These are phyloP conservation scores for Gonatopus flavifemur DNA, from an alignment of 1,140 invertebrate species.

Conservation along the genomic window DNA sequence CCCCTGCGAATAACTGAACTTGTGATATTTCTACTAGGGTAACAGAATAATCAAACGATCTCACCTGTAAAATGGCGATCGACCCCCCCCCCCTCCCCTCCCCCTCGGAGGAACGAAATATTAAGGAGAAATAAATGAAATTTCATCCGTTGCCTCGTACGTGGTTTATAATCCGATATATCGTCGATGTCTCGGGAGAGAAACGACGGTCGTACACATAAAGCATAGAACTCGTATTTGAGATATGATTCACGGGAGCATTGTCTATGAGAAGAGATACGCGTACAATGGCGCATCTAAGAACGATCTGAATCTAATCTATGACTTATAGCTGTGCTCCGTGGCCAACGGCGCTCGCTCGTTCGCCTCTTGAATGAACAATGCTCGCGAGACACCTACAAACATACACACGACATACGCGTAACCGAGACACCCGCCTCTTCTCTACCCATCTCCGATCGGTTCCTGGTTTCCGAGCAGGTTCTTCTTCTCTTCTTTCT, in stretches of 20 bases:
- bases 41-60: too few species aligned
- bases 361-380: conserved; percentile 36
- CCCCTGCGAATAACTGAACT: too few species aligned
- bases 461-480: not conserved
- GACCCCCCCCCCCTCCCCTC: not conserved
- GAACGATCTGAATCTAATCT: conserved; percentile 45
- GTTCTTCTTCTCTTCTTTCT: not conserved
- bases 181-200: conserved; percentile 1
- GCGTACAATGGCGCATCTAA: conserved; percentile 44
- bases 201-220: conserved; percentile 25
- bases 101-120: conserved; percentile 10
- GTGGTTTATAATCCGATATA: too few species aligned
- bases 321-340: conserved; percentile 41
- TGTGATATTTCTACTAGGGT: too few species aligned
- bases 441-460: conserved; percentile 15
- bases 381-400: conserved; percentile 13
- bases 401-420: not conserved
- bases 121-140: too few species aligned
- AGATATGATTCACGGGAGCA: conserved; percentile 41
- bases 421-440: conserved; percentile 7
- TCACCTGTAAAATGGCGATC: too few species aligned
- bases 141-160: too few species aligned
- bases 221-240: too few species aligned
- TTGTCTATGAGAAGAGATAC: conserved; percentile 40
- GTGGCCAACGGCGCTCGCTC: conserved; percentile 23